Base-by-base conservation (phyloP, 2,888 invertebrate genomes). In the Sylvicola cinctus region DNA sequence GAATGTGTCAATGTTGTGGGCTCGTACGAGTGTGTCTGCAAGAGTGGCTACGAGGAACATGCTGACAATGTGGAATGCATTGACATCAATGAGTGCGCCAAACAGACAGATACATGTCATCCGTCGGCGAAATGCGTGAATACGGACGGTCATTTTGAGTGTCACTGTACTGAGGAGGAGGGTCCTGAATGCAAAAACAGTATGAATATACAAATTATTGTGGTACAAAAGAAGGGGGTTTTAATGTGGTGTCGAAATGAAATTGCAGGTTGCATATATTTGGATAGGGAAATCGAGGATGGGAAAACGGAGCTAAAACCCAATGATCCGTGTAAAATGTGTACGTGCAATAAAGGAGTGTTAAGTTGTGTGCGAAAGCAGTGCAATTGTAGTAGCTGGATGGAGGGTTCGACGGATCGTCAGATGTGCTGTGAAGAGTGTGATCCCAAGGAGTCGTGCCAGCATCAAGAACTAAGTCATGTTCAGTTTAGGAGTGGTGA, bases 21-120 rank as follows among this genome's bases (percentile, higher is more conserved):
- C 44, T 84, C 83, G 70, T 84, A 81, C 61, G 78, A 81, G 57
- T 88, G 88, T 59, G 73, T 78, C 45, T 87, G 87, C 57, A 70
- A 73, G 43, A 66, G 70, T 37, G 87, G 87, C 4, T 87, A 76
- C 60, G 66, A 69, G 14, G 67, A 69, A 38, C 64, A 65, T 29
- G 54, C 63, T 31, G 15, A 16, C 11, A n/a, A n/a, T n/a, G 57
- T 61, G 42, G 65, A 64, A 48, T 65, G 63, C 51, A 63, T 61
- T 38, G 59, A 87, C 62, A 69, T 84, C 36, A 74, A 87, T 56
- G 87, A 87, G 58, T 87, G 88, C 51, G 61, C 64, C 46, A 73
- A 74, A 48, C 70, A 71, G 41, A 62, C 65, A 44, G 77, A 83
- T 59, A 79, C 79, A 39, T 88, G 88, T 53, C 81, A 83, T 52